Conservation (phyloP, 2,797 vertebrate genomes). For the Anguilla pacifica region DNA sequence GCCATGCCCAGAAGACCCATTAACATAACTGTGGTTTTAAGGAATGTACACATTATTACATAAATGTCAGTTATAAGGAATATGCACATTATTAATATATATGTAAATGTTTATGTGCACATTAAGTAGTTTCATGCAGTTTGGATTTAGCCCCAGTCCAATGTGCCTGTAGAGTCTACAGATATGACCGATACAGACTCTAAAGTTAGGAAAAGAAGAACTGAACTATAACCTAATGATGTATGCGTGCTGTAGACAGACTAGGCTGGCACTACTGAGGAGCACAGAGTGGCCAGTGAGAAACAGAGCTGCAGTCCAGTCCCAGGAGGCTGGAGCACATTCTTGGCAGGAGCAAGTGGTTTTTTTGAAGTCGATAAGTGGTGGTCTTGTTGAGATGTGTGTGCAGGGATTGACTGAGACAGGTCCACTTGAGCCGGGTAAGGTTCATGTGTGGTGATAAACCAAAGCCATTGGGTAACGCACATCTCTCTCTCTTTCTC, state of each 20-base stretch:
- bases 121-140: background rate
- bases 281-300: background rate
- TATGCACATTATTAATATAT: background rate
- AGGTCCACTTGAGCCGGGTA: background rate
- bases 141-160: background rate
- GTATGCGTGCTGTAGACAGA: background rate
- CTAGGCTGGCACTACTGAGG: background rate
- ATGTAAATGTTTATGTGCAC: background rate
- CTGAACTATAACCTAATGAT: slow-evolving; percentile 2
- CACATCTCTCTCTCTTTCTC: background rate
- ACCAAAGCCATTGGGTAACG: background rate
- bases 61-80: background rate
- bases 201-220: background rate
- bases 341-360: background rate
- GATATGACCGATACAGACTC: background rate
- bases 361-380: background rate
- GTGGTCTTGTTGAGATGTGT: background rate
- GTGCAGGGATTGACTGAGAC: background rate
- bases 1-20: background rate
- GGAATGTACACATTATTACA: background rate
- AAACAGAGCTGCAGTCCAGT: background rate
- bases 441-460: background rate
- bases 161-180: background rate
- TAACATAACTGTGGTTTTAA: background rate
- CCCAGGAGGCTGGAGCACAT: background rate